Conservation (phyloP, 2,113 vertebrate species). For the Ptilorrhoa leucosticta region DNA sequence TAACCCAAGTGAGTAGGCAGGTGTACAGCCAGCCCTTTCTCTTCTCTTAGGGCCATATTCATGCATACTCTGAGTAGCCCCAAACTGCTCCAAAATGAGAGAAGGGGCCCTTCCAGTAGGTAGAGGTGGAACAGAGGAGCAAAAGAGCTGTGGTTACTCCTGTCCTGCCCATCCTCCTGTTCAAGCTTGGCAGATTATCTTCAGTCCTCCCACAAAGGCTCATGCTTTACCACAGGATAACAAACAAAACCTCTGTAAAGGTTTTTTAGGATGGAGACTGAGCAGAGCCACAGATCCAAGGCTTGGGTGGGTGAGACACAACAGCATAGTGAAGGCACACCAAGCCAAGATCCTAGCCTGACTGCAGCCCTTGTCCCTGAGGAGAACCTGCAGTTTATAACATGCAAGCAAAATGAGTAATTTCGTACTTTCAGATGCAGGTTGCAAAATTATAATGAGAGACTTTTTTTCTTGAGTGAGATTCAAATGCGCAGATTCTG, state of each 20-base stretch:
- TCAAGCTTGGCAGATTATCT: background rate
- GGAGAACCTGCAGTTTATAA: background rate
- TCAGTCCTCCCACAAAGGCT: background rate
- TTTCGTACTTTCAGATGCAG: background rate
- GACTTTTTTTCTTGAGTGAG: background rate
- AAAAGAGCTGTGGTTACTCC: background rate
- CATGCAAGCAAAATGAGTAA: background rate
- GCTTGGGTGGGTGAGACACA: background rate
- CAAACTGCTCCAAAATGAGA: background rate
- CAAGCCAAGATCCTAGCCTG: background rate
- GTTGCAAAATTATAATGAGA: background rate
- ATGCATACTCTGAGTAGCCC: background rate
- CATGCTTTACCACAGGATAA: background rate
- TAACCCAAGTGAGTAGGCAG: background rate
- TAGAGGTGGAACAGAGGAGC: background rate
- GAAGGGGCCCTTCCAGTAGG: background rate
- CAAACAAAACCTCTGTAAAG: background rate
- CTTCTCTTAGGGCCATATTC: background rate
- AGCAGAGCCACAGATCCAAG: background rate
- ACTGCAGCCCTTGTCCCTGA: background rate
- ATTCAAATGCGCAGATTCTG: background rate
- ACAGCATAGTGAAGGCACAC: rapidly evolving
- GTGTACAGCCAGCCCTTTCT: background rate
- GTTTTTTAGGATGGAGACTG: background rate
- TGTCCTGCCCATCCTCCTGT: background rate